Evolutionary conservation across 2,797 vertebrate genomes (phyloP).

Genomic region (Basileuterus tristriatus): DNA sequence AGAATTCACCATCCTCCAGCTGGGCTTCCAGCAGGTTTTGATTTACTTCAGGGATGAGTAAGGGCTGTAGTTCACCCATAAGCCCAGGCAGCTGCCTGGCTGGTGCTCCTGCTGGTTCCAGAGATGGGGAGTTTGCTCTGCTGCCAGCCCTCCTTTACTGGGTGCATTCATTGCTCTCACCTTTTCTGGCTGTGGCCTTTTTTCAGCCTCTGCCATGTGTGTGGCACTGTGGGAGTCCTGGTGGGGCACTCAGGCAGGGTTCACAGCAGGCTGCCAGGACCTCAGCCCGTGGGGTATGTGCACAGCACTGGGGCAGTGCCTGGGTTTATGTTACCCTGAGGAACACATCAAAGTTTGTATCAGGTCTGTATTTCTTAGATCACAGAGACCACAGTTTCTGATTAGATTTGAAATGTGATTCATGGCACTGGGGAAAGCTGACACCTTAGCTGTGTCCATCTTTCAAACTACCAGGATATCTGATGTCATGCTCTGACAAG

Average conservation of each 20-base stretch:
- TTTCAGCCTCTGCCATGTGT: background rate
- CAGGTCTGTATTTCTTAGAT: background rate
- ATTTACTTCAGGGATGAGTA: background rate
- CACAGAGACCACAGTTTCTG: background rate
- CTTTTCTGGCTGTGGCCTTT: background rate
- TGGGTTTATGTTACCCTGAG: background rate
- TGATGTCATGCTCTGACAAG: background rate
- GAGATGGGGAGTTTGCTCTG: background rate
- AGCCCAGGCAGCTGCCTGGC: background rate
- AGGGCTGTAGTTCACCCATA: background rate
- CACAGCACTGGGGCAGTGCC: accelerated
- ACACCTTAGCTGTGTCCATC: background rate
- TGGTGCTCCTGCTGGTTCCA: background rate
- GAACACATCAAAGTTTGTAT: background rate
- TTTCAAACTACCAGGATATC: background rate
- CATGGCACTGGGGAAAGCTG: background rate
- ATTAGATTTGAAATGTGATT: background rate
- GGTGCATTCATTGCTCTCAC: background rate
- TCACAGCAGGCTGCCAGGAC: background rate
- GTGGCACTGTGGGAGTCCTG: background rate
- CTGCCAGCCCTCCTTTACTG: background rate
- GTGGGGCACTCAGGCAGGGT: background rate
- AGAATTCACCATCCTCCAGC: background rate
- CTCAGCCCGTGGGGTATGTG: background rate
- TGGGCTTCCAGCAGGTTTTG: background rate